These are phyloP conservation scores for Andrena trimmerana DNA, from an alignment of 2,888 invertebrate genomes.

Conservation along the genomic window DNA sequence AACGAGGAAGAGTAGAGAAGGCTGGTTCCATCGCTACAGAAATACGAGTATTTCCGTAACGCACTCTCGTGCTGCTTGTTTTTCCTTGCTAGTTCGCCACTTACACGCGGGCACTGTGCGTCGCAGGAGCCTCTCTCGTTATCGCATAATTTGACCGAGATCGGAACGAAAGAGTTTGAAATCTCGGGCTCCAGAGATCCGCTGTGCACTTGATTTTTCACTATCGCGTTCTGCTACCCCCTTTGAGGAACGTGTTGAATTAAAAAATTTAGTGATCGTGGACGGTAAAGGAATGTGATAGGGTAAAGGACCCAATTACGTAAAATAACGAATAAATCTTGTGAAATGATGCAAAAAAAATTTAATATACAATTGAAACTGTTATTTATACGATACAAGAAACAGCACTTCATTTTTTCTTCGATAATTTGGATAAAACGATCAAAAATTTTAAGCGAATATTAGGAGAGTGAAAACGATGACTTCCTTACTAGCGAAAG, in stretches of 20 bases:
- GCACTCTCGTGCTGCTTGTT: conserved; percentile 28
- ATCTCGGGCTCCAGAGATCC: conserved; percentile 5
- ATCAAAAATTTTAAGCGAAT: too few species aligned
- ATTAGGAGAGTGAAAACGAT: too few species aligned
- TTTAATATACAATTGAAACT: too few species aligned
- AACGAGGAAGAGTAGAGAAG: conserved; percentile 59
- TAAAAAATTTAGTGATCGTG: neutral
- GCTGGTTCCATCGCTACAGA: neutral
- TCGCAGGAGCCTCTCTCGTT: conserved; percentile 30
- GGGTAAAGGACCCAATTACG: too few species aligned
- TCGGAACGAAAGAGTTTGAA: conserved; percentile 16
- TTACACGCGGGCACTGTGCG: neutral
- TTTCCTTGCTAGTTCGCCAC: neutral
- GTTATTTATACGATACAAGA: too few species aligned
- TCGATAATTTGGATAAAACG: too few species aligned
- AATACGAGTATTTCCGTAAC: conserved; percentile 23
- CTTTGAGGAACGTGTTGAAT: conserved; percentile 16
- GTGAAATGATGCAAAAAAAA: too few species aligned
- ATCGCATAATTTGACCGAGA: conserved; percentile 39
- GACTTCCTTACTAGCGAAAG: too few species aligned
- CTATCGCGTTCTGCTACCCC: neutral
- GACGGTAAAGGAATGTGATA: neutral
- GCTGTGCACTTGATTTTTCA: neutral
- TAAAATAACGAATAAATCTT: too few species aligned
- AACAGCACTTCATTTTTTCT: too few species aligned